A percentile compares a stretch with the other conserved stretches of the same genome.
Evolutionary conservation across 2,797 vertebrate genomes (phyloP).

Genomic region (Glossophaga mutica): DNA sequence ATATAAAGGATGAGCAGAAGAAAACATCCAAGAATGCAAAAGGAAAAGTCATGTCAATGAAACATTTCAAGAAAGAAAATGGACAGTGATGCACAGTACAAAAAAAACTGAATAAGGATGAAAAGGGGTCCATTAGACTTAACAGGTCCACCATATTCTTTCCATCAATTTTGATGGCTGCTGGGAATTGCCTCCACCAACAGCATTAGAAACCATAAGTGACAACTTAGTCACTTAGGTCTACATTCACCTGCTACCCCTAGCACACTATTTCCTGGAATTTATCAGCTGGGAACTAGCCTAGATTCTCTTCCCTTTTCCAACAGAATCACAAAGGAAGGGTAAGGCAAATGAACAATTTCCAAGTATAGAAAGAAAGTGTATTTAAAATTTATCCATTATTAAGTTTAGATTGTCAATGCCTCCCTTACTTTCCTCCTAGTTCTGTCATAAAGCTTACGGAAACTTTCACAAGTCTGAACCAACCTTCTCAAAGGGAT

Average conservation of each 20-base stretch:
- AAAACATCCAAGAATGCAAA: background rate
- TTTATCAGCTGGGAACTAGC: background rate
- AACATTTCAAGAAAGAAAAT: slow-evolving; percentile 1
- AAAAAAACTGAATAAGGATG: background rate
- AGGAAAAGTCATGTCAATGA: background rate
- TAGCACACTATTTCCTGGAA: background rate
- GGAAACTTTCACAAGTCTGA: background rate
- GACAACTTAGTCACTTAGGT: background rate
- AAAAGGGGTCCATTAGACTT: background rate
- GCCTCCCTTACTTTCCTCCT: background rate
- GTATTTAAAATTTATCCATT: background rate
- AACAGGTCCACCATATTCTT: background rate
- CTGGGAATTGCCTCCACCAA: background rate
- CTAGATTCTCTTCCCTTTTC: background rate
- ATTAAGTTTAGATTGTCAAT: background rate
- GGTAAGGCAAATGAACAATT: background rate
- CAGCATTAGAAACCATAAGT: background rate
- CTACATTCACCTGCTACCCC: background rate
- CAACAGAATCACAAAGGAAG: background rate
- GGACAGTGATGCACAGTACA: background rate
- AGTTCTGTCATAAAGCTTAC: background rate
- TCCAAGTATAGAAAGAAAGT: background rate
- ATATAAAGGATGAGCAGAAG: background rate
- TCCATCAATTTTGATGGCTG: background rate
- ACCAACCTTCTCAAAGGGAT: background rate